phyloP scores from a whole-genome alignment of 2,113 vertebrate species.

The Crotalus helleri region DNA sequence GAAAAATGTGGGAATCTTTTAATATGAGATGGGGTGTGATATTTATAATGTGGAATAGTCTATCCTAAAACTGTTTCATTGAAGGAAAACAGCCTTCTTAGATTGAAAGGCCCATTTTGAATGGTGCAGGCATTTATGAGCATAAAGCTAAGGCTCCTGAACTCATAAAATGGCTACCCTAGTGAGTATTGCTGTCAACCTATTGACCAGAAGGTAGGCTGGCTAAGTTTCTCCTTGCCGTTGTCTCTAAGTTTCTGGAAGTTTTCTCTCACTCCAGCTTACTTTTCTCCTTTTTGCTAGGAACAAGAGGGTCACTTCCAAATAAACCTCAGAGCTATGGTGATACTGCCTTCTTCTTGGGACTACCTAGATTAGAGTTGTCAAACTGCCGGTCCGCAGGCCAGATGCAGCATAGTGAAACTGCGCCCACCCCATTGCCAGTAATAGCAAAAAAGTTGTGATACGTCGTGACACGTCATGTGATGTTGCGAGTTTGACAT shows the following conservation, averaged over 20 bases:
- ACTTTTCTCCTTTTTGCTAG: background rate
- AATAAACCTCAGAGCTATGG: background rate
- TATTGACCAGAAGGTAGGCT: background rate
- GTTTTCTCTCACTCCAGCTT: background rate
- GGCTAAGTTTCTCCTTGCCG: background rate
- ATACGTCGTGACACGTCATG: no score
- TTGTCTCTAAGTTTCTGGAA: background rate
- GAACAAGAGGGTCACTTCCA: background rate
- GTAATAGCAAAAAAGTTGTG: no score
- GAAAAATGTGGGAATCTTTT: background rate
- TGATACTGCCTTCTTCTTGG: background rate
- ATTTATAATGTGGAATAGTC: background rate
- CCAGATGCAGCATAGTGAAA: no score
- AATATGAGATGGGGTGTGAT: background rate
- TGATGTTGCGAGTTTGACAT: no score
- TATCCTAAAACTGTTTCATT: background rate
- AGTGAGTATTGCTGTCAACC: background rate
- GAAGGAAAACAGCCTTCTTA: background rate
- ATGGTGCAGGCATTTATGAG: background rate
- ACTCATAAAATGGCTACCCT: background rate
- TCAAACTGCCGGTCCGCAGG: no score
- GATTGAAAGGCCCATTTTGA: background rate
- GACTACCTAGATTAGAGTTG: background rate
- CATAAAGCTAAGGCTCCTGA: background rate
- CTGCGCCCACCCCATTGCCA: no score